Conservation (phyloP, 1,140 invertebrate species). For the Coenobita brevimanus region DNA sequence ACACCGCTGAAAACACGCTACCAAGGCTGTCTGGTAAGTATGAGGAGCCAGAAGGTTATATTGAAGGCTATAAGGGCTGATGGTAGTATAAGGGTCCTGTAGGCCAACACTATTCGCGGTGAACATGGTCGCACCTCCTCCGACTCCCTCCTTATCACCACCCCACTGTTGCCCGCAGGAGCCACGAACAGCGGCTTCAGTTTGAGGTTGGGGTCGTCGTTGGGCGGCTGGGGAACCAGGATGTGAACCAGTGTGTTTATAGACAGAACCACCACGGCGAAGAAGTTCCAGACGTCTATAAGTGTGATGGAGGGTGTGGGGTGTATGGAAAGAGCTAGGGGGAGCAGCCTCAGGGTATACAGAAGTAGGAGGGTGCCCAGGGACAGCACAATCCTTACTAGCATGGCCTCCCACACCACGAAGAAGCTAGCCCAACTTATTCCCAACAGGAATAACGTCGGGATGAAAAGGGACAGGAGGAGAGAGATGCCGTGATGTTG, state of each 20-base stretch:
- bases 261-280: not conserved
- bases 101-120: not conserved
- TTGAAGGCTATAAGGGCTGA: not conserved
- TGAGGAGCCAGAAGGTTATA: not conserved
- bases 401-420: constrained; percentile 15
- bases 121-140: not conserved
- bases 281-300: constrained; percentile 16
- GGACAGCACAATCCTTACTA: not conserved
- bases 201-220: not conserved
- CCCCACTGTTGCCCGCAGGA: constrained; percentile 14
- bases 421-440: constrained; percentile 19
- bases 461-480: constrained; percentile 9
- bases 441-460: not conserved
- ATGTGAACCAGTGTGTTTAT: constrained; percentile 25
- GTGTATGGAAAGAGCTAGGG: constrained; percentile 3
- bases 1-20: no score
- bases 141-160: not conserved
- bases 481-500: not conserved
- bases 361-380: constrained; percentile 4
- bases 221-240: not conserved
- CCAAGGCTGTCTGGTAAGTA: no score
- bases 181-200: constrained; percentile 20
- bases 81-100: constrained; percentile 20
- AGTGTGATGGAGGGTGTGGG: not conserved
- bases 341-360: not conserved